Conservation (phyloP, 2,797 vertebrate species). For the Megaceryle alcyon region DNA sequence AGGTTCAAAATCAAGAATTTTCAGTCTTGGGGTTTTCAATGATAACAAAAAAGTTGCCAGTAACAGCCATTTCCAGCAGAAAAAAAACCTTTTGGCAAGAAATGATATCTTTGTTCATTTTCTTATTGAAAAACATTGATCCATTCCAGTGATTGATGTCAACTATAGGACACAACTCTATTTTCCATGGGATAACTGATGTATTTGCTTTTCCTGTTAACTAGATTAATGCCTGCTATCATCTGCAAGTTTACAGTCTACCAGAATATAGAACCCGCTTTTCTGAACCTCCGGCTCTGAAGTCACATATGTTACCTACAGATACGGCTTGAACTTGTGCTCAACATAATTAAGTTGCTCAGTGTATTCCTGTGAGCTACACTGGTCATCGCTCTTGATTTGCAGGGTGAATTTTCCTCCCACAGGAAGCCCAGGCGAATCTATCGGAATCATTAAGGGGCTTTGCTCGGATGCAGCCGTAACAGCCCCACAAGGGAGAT, state of each 20-base stretch:
- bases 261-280: background rate
- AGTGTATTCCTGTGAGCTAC: background rate
- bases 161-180: background rate
- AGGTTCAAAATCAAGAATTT: slow-evolving; percentile 44
- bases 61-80: background rate
- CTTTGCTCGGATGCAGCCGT: background rate
- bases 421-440: background rate
- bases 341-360: background rate
- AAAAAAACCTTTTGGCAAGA: slow-evolving; percentile 49
- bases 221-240: slow-evolving; percentile 43
- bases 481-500: slow-evolving; percentile 60
- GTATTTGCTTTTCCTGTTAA: slow-evolving; percentile 17
- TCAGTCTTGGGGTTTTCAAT: slow-evolving; percentile 5
- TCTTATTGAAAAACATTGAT: slow-evolving; percentile 57
- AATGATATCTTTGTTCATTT: slow-evolving; percentile 37
- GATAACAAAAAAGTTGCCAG: slow-evolving; percentile 35
- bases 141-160: slow-evolving; percentile 27
- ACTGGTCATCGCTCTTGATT: background rate
- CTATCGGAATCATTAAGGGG: slow-evolving; percentile 37
- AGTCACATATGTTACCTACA: background rate
- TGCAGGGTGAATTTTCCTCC: background rate
- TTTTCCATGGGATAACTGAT: slow-evolving; percentile 32
- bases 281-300: background rate
- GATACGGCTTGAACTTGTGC: background rate
- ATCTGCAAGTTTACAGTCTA: background rate